A percentile compares a stretch with the other conserved stretches of the same genome.
Conservation (phyloP, 2,888 invertebrate species). For the Lycaena phlaeas region DNA sequence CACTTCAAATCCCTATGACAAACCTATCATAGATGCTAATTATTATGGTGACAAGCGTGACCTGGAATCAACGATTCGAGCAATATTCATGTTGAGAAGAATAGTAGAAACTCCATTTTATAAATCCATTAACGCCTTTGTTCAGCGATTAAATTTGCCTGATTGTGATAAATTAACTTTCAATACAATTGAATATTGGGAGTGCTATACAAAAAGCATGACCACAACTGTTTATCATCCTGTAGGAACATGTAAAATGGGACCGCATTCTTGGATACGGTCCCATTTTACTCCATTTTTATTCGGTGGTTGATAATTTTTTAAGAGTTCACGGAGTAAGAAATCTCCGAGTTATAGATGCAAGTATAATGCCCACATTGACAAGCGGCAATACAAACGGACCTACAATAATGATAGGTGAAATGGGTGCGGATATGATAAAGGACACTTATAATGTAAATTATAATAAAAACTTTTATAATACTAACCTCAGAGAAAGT, state of each 20-base stretch:
- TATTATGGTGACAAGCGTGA: slow-evolving; percentile 74
- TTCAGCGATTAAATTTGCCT: slow-evolving; percentile 32
- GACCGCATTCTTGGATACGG: slow-evolving; percentile 39
- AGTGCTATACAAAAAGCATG: slow-evolving; percentile 58
- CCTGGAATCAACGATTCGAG: slow-evolving; percentile 34
- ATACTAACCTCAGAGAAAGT: no score
- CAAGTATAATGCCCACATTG: slow-evolving; percentile 84
- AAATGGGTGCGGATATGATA: slow-evolving; percentile 82
- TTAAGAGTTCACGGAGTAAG: slow-evolving; percentile 76
- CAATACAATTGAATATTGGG: slow-evolving; percentile 37
- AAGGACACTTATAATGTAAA: slow-evolving; percentile 50
- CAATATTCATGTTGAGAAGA: slow-evolving; percentile 34
- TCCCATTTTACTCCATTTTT: no score
- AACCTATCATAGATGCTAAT: slow-evolving; percentile 75
- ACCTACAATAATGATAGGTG: slow-evolving; percentile 85
- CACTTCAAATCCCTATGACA: slow-evolving; percentile 68
- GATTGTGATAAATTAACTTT: slow-evolving; percentile 30
- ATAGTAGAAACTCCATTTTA: slow-evolving; percentile 34
- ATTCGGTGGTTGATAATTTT: slow-evolving; percentile 61
- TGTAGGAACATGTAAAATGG: slow-evolving; percentile 76
- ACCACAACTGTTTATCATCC: slow-evolving; percentile 76
- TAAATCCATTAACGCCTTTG: slow-evolving; percentile 29
- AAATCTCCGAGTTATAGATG: slow-evolving; percentile 80
- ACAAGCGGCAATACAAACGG: slow-evolving; percentile 86
- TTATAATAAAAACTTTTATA: not conserved